Base-by-base conservation (phyloP, 1,140 invertebrate genomes). In the Polypedilum pembai region DNA sequence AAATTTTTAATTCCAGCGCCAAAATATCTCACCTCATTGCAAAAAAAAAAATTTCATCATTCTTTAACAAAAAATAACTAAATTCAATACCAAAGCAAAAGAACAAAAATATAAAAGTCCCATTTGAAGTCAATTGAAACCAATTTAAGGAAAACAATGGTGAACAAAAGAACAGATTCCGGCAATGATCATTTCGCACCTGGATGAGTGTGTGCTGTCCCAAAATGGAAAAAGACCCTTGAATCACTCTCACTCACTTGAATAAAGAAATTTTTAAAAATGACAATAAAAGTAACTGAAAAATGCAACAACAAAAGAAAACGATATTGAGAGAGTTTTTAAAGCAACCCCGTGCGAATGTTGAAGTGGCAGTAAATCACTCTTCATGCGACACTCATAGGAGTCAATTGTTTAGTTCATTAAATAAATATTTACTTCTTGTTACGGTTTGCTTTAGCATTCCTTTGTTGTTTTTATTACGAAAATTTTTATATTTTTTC, bases 371-470 rank as follows among this genome's bases (percentile, higher is more conserved):
- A 69, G 65, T 69, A 69, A 69, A 69, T 69, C 65, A 69, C 65
- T 21, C 65, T 21, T 7, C 5, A 69, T 18, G 15, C 8, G 65
- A 10, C 65, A 18, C 65, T 69, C 20, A 7, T 18, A 18, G 65
- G 20, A 69, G 65, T 69, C 65, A 69, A 69, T 69, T 69, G 65
- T 69, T 69, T 69, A 69, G 65, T 69, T 69, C 65, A 69, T 69
- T 69, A 69, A 69, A 69, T 69, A 69, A 69, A 69, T 69, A 69
- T 69, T 69, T 69, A 69, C 65, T 69, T 69, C 65, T 69, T 69
- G 65, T 69, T 69, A 18, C 65, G 65, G 17, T 69, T 56, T 12
- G 12, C 45, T 56, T 33, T 33, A 33, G 5, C 24, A 33, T n/a
- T 56, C 45, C 45, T 56, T 56, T 56, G 12, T 33, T 33, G 24